These are phyloP conservation scores for Drosophila pseudotalamancana DNA, from an alignment of 2,888 invertebrate genomes.

Conservation along the genomic window DNA sequence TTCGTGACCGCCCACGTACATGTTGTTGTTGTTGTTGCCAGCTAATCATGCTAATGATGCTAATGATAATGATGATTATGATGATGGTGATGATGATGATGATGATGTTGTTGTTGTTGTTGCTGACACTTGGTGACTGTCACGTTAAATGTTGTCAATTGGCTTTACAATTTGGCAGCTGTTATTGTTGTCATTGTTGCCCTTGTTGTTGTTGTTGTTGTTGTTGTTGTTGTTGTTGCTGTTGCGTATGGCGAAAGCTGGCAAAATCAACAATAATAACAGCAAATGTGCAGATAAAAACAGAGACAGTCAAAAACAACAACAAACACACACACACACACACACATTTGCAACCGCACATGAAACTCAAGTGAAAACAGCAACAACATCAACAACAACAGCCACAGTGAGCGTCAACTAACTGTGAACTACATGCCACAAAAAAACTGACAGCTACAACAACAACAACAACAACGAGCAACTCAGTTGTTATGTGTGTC, in stretches of 20 bases:
- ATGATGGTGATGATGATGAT: background rate
- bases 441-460: slow-evolving; percentile 46
- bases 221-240: slow-evolving; percentile 35
- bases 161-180: slow-evolving; percentile 61
- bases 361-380: slow-evolving; percentile 60
- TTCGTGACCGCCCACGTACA: slow-evolving; percentile 62
- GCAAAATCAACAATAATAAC: slow-evolving; percentile 43
- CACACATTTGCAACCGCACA: slow-evolving; percentile 32
- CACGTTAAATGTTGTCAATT: slow-evolving; percentile 59
- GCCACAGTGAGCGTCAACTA: slow-evolving; percentile 50
- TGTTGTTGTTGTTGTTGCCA: slow-evolving; percentile 22
- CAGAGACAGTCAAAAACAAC: slow-evolving; percentile 46
- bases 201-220: slow-evolving; percentile 35
- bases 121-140: slow-evolving; percentile 42
- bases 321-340: background rate
- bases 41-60: slow-evolving; percentile 34
- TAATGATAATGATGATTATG: slow-evolving; percentile 15
- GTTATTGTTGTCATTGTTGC: slow-evolving; percentile 52
- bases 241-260: slow-evolving; percentile 48
- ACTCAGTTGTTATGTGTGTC: slow-evolving; percentile 66
- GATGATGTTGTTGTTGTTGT: slow-evolving; percentile 20
- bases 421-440: slow-evolving; percentile 63
- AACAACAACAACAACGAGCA: slow-evolving; percentile 41
- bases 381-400: slow-evolving; percentile 38
- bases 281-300: slow-evolving; percentile 67